Conservation (phyloP, 2,797 vertebrate species). For the Arrhamphus sclerolepis region DNA sequence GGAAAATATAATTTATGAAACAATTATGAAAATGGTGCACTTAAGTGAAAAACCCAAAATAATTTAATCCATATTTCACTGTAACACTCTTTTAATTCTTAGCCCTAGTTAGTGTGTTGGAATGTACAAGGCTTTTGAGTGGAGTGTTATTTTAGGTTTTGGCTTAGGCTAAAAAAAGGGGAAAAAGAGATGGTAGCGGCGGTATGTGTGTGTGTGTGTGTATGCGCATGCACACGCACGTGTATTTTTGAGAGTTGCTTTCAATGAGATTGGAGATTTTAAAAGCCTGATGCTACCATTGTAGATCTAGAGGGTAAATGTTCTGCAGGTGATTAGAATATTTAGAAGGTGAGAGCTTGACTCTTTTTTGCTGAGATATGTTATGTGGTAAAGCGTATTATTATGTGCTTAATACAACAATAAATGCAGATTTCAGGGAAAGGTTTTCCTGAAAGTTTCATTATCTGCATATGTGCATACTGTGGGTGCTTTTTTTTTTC, state of each 20-base stretch:
- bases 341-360: constrained; percentile 74
- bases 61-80: constrained; percentile 94
- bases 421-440: constrained; percentile 12
- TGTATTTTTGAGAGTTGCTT: constrained; percentile 29
- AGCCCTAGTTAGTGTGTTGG: constrained; percentile 55
- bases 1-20: constrained; percentile 98
- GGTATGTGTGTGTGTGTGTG: background rate
- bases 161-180: constrained; percentile 27
- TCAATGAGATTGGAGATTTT: constrained; percentile 66
- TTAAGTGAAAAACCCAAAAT: constrained; percentile 92
- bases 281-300: constrained; percentile 49
- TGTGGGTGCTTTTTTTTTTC: constrained; percentile 20
- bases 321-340: constrained; percentile 74
- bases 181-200: background rate
- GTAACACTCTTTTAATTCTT: constrained; percentile 87
- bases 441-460: constrained; percentile 10
- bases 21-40: constrained; percentile 88
- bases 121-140: constrained; percentile 63
- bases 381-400: constrained; percentile 63
- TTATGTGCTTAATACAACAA: constrained; percentile 29
- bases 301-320: constrained; percentile 53
- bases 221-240: no score
- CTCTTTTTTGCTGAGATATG: constrained; percentile 60
- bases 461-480: constrained; percentile 20
- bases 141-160: constrained; percentile 63